Evolutionary conservation across 2,888 invertebrate genomes (phyloP).

Genomic region (Drosophila mulleri): DNA sequence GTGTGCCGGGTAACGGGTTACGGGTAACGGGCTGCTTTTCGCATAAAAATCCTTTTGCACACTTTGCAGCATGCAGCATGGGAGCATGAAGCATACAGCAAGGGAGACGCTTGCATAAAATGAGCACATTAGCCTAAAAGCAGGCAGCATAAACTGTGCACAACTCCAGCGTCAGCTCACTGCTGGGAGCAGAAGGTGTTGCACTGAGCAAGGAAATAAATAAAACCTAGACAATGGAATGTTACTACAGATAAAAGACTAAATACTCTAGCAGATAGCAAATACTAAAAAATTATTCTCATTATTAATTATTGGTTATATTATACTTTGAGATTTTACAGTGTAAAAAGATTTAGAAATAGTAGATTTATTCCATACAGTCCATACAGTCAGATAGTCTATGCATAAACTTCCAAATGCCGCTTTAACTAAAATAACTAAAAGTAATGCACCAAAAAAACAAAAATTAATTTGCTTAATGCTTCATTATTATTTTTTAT

Average conservation of each 20-base stretch:
- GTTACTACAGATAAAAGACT: neutral
- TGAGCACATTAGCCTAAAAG: slow-evolving; percentile 74
- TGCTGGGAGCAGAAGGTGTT: slow-evolving; percentile 43
- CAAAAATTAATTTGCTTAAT: no score
- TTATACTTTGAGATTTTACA: no score
- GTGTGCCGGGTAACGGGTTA: neutral
- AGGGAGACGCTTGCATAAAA: slow-evolving; percentile 54
- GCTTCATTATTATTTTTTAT: no score
- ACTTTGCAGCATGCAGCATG: slow-evolving; percentile 28
- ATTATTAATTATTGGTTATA: no score
- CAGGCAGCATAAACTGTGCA: slow-evolving; percentile 52
- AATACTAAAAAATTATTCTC: neutral
- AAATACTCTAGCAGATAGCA: slow-evolving; percentile 20
- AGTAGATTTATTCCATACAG: no score
- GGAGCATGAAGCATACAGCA: neutral
- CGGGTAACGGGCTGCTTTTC: slow-evolving; percentile 9
- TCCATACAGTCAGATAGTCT: no score
- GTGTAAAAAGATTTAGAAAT: no score
- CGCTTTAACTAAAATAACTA: no score
- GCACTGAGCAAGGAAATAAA: slow-evolving; percentile 46
- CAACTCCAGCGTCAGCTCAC: slow-evolving; percentile 25
- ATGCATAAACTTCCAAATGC: no score
- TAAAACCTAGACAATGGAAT: slow-evolving; percentile 14
- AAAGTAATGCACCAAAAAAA: no score
- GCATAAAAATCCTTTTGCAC: slow-evolving; percentile 62